Conservation (phyloP, 2,797 vertebrate species). For the Ficedula albicollis region DNA sequence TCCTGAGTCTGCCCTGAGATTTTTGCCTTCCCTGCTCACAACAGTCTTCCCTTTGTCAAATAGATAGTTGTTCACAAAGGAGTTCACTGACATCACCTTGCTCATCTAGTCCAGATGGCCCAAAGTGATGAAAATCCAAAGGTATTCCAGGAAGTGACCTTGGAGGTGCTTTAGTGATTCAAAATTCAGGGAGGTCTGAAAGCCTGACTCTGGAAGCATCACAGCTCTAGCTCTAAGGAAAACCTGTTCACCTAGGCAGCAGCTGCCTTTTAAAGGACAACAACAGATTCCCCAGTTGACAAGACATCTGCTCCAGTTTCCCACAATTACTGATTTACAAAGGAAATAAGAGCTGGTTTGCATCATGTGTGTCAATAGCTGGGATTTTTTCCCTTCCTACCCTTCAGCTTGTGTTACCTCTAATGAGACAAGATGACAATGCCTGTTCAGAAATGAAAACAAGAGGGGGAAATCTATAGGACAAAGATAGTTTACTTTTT, state of each 20-base stretch:
- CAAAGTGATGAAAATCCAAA: slow-evolving; percentile 13
- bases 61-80: not conserved
- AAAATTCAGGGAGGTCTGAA: not conserved
- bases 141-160: slow-evolving; percentile 29
- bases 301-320: slow-evolving; percentile 16
- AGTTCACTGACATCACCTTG: not conserved
- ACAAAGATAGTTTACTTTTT: not conserved
- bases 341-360: not conserved
- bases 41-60: not conserved
- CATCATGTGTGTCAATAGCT: not conserved
- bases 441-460: slow-evolving; percentile 5
- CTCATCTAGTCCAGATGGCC: slow-evolving; percentile 31
- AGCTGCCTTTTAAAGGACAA: not conserved
- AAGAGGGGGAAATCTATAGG: not conserved
- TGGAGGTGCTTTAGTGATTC: not conserved
- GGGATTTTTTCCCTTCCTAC: slow-evolving; percentile 8
- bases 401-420: not conserved
- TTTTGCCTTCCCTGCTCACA: not conserved
- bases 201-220: not conserved
- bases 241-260: not conserved
- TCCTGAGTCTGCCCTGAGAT: not conserved
- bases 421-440: not conserved
- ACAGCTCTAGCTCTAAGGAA: not conserved
- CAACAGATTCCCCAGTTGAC: not conserved
- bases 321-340: not conserved